Conservation (phyloP, 2,113 vertebrate genomes). For the Rhodinocichla rosea region DNA sequence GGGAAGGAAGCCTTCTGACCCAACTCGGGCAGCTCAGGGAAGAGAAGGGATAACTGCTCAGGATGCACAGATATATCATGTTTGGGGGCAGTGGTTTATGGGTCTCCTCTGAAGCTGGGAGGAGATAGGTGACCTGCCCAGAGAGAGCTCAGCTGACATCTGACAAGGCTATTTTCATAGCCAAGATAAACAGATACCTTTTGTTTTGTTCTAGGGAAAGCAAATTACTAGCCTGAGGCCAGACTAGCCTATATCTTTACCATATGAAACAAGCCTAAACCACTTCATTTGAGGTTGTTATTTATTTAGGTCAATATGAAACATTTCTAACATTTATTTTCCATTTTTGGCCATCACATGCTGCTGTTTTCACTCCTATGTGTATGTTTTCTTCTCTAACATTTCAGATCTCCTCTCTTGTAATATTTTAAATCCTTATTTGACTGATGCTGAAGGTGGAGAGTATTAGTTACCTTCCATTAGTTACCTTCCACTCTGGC, state of each 20-base stretch:
- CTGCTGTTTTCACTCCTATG: neutral
- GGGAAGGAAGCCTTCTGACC: neutral
- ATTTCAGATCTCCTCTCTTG: neutral
- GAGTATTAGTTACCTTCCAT: neutral
- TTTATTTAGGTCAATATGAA: neutral
- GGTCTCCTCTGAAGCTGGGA: neutral
- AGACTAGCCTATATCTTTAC: neutral
- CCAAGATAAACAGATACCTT: neutral
- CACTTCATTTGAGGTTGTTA: neutral
- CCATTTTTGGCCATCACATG: neutral
- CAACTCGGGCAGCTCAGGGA: neutral
- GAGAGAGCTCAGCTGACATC: neutral
- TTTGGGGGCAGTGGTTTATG: neutral
- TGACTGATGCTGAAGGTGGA: neutral
- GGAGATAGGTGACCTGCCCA: neutral
- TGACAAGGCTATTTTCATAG: neutral
- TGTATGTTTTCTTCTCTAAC: neutral
- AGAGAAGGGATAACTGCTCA: neutral
- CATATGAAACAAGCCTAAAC: neutral
- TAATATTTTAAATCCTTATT: slow-evolving; percentile 15
- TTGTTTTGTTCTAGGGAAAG: neutral
- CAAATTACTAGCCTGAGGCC: neutral
- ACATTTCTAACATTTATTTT: neutral
- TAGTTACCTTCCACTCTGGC: neutral
- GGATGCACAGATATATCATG: neutral